Evolutionary conservation across 2,797 vertebrate species (phyloP).

Genomic region (Acipenser transmontanus): DNA sequence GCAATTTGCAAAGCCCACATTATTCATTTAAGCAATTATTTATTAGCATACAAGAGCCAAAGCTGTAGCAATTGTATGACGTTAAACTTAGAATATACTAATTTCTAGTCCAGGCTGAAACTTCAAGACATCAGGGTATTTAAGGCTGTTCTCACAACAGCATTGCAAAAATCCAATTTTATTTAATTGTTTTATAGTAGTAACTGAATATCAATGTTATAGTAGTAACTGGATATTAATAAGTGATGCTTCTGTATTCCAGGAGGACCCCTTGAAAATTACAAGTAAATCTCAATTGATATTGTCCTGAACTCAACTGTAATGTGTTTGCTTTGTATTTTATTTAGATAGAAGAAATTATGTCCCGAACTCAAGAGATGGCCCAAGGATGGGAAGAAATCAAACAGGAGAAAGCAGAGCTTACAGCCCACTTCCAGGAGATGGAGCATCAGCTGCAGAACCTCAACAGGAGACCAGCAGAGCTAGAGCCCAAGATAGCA

Average conservation of each 20-base stretch:
- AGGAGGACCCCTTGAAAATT: background rate
- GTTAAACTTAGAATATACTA: too few relatives aligned
- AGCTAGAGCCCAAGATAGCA: constrained; percentile 85
- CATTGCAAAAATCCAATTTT: too few relatives aligned
- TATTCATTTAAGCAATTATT: too few relatives aligned
- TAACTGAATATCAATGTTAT: too few relatives aligned
- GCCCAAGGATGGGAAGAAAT: constrained; percentile 91
- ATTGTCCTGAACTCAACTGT: background rate
- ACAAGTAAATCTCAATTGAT: background rate
- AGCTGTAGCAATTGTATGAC: too few relatives aligned
- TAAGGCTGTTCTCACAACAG: too few relatives aligned
- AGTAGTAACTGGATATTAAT: too few relatives aligned
- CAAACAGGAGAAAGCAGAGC: constrained; percentile 85
- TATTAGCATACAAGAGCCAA: too few relatives aligned
- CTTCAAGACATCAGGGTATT: too few relatives aligned
- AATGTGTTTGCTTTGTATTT: constrained; percentile 22
- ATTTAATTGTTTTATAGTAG: too few relatives aligned
- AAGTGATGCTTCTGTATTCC: background rate
- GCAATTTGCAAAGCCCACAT: too few relatives aligned
- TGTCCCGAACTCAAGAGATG: constrained; percentile 75
- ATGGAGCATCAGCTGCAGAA: constrained; percentile 86
- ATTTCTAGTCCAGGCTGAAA: too few relatives aligned
- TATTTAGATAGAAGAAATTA: constrained; percentile 80
- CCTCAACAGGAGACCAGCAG: constrained; percentile 78
- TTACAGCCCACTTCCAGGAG: constrained; percentile 82